phyloP scores from a whole-genome alignment of 2,113 vertebrate species.

The Brachypteracias leptosomus region DNA sequence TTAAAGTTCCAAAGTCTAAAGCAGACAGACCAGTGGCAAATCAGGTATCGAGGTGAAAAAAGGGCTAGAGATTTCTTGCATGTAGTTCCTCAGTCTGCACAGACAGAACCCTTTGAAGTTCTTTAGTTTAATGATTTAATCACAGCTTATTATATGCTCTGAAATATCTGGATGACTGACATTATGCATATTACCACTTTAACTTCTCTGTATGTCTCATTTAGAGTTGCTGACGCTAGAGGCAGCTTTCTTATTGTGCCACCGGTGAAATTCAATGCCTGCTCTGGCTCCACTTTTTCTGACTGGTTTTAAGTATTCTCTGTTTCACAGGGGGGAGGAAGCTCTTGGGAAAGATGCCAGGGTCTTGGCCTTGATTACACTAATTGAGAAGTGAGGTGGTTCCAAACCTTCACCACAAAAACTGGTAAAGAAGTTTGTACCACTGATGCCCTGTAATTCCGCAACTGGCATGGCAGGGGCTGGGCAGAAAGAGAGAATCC shows the following conservation, averaged over 20 bases:
- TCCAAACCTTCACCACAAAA: conserved; percentile 13
- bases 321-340: neutral
- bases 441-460: neutral
- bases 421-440: neutral
- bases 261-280: neutral
- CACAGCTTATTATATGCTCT: conserved; percentile 5
- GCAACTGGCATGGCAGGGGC: neutral
- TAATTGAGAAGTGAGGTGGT: neutral
- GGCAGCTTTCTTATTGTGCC: conserved; percentile 3
- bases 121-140: conserved; percentile 43
- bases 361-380: conserved; percentile 5
- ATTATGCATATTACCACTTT: neutral
- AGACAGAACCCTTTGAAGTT: conserved; percentile 1
- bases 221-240: neutral
- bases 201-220: neutral
- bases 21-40: neutral
- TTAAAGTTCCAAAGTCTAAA: neutral
- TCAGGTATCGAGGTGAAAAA: neutral
- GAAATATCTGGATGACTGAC: conserved; percentile 21
- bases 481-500: conserved; percentile 32
- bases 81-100: neutral
- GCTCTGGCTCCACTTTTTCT: neutral
- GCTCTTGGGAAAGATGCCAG: neutral
- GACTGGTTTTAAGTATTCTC: neutral
- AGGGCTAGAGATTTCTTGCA: neutral